Conservation (phyloP, 1,140 invertebrate genomes). For the Drosophila micromelanica region DNA sequence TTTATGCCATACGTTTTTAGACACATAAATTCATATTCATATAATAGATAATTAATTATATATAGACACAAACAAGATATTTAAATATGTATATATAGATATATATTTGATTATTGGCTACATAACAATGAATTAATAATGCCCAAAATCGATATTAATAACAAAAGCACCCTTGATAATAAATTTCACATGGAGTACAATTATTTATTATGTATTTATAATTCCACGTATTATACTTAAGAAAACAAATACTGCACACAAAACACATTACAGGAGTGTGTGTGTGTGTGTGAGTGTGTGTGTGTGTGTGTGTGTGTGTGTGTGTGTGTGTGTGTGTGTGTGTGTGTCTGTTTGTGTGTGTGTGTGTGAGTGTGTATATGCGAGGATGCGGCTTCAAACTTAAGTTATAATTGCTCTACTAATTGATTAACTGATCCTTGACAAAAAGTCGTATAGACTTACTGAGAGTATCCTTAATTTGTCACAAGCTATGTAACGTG, state of each 20-base stretch:
- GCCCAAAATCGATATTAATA: conserved; percentile 21
- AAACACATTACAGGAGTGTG: conserved; percentile 2
- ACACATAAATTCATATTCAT: no score
- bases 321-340: neutral
- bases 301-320: conserved; percentile 1
- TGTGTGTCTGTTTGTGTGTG: conserved; percentile 1
- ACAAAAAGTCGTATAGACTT: conserved; percentile 3
- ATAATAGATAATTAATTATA: no score
- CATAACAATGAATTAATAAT: conserved; percentile 7
- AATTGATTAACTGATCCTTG: conserved; percentile 24
- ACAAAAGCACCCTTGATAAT: conserved; percentile 22
- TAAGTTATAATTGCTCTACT: conserved; percentile 18
- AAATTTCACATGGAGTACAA: conserved; percentile 8
- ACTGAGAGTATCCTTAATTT: neutral
- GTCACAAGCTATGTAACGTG: neutral
- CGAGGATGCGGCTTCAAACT: conserved; percentile 1
- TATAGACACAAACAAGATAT: no score
- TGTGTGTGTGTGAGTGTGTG: conserved; percentile 3
- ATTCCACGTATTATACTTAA: conserved; percentile 25
- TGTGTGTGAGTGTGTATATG: conserved; percentile 3
- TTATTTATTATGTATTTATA: conserved; percentile 35
- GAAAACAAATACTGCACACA: conserved; percentile 13
- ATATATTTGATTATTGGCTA: neutral
- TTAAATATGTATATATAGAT: neutral
- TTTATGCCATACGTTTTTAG: no score